These are phyloP conservation scores for Apamea epomidion DNA, from an alignment of 2,888 invertebrate genomes.

Conservation along the genomic window DNA sequence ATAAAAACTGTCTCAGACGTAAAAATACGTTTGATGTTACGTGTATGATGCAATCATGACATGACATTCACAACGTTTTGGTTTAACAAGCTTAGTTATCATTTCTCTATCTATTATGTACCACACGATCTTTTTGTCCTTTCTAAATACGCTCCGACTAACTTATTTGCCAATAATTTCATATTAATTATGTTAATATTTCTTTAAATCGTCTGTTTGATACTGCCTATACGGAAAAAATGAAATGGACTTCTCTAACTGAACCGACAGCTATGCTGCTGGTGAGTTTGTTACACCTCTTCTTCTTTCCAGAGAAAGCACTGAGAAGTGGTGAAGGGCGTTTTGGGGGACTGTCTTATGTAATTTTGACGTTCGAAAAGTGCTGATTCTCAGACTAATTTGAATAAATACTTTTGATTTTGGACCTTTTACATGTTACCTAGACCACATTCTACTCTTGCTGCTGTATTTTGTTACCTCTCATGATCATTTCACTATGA, in stretches of 20 bases:
- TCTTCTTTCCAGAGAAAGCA: no score
- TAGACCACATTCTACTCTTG: not conserved
- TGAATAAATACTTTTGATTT: no score
- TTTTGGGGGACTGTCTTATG: no score
- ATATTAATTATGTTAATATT: not conserved
- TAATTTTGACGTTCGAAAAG: no score
- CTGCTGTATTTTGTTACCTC: not conserved
- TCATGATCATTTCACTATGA: not conserved
- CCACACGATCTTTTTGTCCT: not conserved
- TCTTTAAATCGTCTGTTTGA: not conserved
- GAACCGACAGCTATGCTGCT: no score
- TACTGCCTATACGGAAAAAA: not conserved
- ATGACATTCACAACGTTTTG: not conserved
- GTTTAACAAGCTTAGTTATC: not conserved
- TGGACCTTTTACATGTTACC: not conserved
- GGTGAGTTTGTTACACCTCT: no score
- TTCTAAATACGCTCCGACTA: not conserved
- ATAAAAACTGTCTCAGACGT: slow-evolving; percentile 15
- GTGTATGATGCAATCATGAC: not conserved
- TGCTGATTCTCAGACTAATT: no score
- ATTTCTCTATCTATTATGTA: not conserved
- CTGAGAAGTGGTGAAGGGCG: no score
- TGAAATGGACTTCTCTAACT: no score
- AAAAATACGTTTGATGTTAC: slow-evolving; percentile 16
- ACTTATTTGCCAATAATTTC: no score